Evolutionary conservation across 2,113 vertebrate species (phyloP).

Genomic region (Quiscalus mexicanus): DNA sequence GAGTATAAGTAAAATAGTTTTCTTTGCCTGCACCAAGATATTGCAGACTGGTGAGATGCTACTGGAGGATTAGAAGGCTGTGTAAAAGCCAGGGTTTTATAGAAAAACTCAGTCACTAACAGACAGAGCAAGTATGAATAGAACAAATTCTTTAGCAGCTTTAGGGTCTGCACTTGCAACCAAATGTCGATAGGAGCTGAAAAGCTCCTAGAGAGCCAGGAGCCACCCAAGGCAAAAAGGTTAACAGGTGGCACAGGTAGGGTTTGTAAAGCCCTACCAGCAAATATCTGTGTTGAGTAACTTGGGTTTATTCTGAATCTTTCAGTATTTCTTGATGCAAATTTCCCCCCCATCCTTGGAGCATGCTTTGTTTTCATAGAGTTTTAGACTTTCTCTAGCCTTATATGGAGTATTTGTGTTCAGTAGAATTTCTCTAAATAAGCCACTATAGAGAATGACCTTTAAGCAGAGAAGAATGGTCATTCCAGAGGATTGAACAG

Average conservation of each 20-base stretch:
- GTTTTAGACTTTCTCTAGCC: background rate
- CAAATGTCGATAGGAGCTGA: background rate
- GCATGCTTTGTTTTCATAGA: background rate
- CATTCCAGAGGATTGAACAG: background rate
- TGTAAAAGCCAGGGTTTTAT: background rate
- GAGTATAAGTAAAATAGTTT: background rate
- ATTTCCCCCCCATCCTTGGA: background rate
- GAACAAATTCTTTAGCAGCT: background rate
- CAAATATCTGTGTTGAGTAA: background rate
- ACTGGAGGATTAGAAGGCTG: background rate
- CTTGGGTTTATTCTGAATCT: background rate
- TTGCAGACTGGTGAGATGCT: background rate
- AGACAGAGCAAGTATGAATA: background rate
- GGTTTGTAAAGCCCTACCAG: background rate
- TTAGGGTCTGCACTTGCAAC: background rate
- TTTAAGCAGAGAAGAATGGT: background rate
- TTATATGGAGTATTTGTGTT: background rate
- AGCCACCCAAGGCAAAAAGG: background rate
- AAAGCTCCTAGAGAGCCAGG: background rate
- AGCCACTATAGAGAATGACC: background rate
- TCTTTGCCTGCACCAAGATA: constrained; percentile 23
- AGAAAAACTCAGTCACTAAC: background rate
- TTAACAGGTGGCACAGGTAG: background rate
- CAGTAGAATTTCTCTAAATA: background rate
- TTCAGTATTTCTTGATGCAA: background rate